These are phyloP conservation scores for Noctua comes DNA, from an alignment of 2,888 invertebrate genomes.

Conservation along the genomic window DNA sequence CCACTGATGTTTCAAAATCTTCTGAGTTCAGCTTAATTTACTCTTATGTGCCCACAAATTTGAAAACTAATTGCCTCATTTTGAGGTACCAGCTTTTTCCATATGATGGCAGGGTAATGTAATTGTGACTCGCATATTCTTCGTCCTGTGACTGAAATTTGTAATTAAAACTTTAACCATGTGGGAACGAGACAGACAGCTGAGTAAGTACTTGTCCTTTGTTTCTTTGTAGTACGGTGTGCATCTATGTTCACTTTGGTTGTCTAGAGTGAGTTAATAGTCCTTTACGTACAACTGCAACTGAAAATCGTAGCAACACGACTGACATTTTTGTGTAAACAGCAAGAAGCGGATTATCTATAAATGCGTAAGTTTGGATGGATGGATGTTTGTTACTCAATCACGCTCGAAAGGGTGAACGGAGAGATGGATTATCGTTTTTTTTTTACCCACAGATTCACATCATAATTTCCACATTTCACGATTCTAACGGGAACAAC, in stretches of 20 bases:
- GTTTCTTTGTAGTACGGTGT: slow-evolving; percentile 24
- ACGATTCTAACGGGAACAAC: too few relatives aligned
- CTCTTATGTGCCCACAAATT: slow-evolving; percentile 60
- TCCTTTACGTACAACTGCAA: background rate
- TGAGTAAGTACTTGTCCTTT: slow-evolving; percentile 13
- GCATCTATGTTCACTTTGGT: background rate
- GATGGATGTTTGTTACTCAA: too few relatives aligned
- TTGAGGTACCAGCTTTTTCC: slow-evolving; percentile 42
- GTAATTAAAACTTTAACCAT: slow-evolving; percentile 56
- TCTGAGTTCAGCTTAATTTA: slow-evolving; percentile 59
- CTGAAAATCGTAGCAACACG: background rate
- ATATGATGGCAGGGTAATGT: slow-evolving; percentile 50
- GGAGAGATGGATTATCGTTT: too few relatives aligned
- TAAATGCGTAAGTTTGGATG: too few relatives aligned
- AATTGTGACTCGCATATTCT: slow-evolving; percentile 57
- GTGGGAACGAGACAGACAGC: slow-evolving; percentile 5
- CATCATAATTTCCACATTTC: too few relatives aligned
- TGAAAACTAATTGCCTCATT: slow-evolving; percentile 66
- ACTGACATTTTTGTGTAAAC: background rate
- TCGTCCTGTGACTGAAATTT: slow-evolving; percentile 37
- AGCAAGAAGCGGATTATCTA: too few relatives aligned
- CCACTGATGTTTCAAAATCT: slow-evolving; percentile 34
- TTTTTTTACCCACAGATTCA: too few relatives aligned
- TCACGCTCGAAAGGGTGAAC: too few relatives aligned
- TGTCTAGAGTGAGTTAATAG: background rate